Evolutionary conservation across 2,888 invertebrate species (phyloP).

Genomic region (Philaethria dido): DNA sequence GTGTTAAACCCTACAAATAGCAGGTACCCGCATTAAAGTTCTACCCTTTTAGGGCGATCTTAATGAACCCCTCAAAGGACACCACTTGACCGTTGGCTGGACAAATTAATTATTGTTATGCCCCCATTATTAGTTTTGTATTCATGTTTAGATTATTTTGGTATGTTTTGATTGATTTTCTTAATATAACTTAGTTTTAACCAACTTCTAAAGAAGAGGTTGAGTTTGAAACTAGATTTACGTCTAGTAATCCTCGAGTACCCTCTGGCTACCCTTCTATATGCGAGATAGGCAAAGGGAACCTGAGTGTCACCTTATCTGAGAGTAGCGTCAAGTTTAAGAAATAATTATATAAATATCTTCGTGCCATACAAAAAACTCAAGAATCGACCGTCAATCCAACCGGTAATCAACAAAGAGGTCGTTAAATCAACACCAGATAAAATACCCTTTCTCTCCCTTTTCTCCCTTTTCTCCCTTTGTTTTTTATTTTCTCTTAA

Average conservation of each 20-base stretch:
- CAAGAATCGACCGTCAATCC: slow-evolving; percentile 36
- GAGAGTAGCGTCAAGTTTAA: too few relatives aligned
- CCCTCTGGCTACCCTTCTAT: too few relatives aligned
- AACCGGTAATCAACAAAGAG: slow-evolving; percentile 45
- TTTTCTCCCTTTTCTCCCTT: slow-evolving; percentile 63
- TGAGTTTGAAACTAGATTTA: too few relatives aligned
- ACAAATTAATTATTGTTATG: slow-evolving; percentile 79
- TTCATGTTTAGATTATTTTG: slow-evolving; percentile 34
- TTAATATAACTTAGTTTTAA: too few relatives aligned
- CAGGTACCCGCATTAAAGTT: slow-evolving; percentile 80
- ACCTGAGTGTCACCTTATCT: too few relatives aligned
- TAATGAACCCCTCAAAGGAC: slow-evolving; percentile 82
- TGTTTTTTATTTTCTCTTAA: slow-evolving; percentile 82
- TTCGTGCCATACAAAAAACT: slow-evolving; percentile 7
- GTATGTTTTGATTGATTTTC: slow-evolving; percentile 19
- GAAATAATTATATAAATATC: not conserved
- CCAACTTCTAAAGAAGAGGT: too few relatives aligned
- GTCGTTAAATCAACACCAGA: slow-evolving; percentile 78
- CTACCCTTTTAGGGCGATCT: slow-evolving; percentile 72
- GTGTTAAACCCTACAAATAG: slow-evolving; percentile 61
- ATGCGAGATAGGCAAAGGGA: too few relatives aligned
- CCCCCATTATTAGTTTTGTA: slow-evolving; percentile 67
- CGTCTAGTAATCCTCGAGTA: too few relatives aligned
- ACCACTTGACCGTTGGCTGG: slow-evolving; percentile 71
- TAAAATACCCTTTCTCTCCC: slow-evolving; percentile 62